Evolutionary conservation across 2,888 invertebrate genomes (phyloP), one percentile per base, ranked within the genome.

Genomic region (Rotaria magnacalcarata): DNA sequence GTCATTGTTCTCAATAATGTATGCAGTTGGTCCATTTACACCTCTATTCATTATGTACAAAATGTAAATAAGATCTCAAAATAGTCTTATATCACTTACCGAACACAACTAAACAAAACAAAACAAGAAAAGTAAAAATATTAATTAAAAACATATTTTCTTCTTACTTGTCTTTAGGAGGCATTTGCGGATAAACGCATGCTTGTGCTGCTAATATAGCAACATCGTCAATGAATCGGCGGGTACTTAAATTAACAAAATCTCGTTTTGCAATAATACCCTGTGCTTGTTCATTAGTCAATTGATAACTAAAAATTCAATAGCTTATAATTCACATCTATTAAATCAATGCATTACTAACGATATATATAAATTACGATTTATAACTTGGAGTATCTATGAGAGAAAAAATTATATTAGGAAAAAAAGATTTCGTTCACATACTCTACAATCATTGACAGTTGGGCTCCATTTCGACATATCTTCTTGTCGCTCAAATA

Each of bases 21-120:
- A 86, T 24, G 84, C 84, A 21, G 86, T 86, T 41, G 86, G 86
- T 41, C 86, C 86, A 85, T 86, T 86, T 24, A 85, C 86, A 34
- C 86, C 86, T 21, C 86, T 84, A 1, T 52, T 8, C 14, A 16
- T 47, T 47, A 10, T 74, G 21, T 34, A 34, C 34, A 67, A 47
- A 34, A 41, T 27, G n/a, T 60, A 84, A 50, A 60, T 27, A 43
- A 3, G n/a, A 52, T 43, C 50, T 11, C 5, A 52, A 5, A 24
- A 16, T 7, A n/a, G 10, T 34, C 16, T 74, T 43, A 84, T 54
- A 7, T 43, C 6, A 41, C 67, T 84, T 56, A 80, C 54, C 58
- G 84, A 84, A 84, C 86, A 85, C 54, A 80, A 80, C 47, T 67
- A 41, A 67, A 67, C 16, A 67, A 67, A 19, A 67, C 2, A 5